Conservation (phyloP, 1,140 invertebrate genomes). For the Aphis gossypii region DNA sequence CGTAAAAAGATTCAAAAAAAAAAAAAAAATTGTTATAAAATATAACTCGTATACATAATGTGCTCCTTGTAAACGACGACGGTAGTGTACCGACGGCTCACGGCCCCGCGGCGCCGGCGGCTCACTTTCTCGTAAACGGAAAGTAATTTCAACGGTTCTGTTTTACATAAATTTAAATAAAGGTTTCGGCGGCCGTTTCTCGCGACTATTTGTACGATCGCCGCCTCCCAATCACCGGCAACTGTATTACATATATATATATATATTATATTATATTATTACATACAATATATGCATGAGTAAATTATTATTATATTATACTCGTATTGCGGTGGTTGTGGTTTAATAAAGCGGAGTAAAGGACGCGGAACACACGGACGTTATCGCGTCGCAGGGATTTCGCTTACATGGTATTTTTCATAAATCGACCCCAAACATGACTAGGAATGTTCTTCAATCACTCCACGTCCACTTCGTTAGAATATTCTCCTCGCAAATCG, state of each 20-base stretch:
- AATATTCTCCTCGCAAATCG: neutral
- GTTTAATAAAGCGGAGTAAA: neutral
- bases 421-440: neutral
- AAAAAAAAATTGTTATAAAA: neutral
- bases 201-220: constrained; percentile 19
- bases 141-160: constrained; percentile 29
- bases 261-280: neutral
- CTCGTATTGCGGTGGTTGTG: neutral
- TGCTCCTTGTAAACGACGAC: neutral
- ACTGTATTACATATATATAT: neutral
- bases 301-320: constrained; percentile 15
- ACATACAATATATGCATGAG: neutral
- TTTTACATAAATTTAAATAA: constrained; percentile 51
- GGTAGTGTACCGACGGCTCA: neutral
- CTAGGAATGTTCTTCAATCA: neutral
- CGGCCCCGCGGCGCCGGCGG: neutral
- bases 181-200: constrained; percentile 37
- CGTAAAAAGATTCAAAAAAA: neutral
- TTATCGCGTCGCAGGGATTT: neutral
- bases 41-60: constrained; percentile 19
- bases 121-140: neutral
- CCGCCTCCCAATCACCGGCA: neutral
- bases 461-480: neutral
- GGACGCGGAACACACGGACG: neutral
- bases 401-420: neutral